Evolutionary conservation across 2,113 vertebrate species (phyloP), one percentile per base, ranked within the genome.

Genomic region (Pyxicephalus adspersus): DNA sequence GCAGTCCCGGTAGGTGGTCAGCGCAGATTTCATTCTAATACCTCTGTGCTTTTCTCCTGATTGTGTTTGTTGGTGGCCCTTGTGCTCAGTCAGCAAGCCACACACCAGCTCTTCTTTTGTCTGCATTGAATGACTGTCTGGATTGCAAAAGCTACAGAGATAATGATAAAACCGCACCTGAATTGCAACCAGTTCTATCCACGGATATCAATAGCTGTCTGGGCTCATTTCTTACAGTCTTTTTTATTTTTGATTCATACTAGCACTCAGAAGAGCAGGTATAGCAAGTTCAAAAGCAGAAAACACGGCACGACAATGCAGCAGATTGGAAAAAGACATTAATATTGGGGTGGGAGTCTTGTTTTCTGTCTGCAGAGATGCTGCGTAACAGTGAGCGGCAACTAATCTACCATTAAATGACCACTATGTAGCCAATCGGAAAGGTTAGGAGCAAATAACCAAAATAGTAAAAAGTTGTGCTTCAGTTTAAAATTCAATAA

Each of bases 61-160:
- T 67, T 67, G 45, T 51, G 54, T 45, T 79, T 68, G 77, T 29
- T 34, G n/a, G 23, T 26, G 19, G 34, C 66, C 66, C 60, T 50
- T 19, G 17, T 29, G 38, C 66, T 50, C 13, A 26, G 20, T 5
- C 26, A 63, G 15, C n/a, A 23, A 15, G 72, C 38, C 38, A n/a
- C 38, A 54, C 57, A 72, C 31, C 45, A 34, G 45, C 11, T 25
- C 18, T 16, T 57, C 61, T 64, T 45, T 81, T 81, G 78, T 81
- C 45, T 71, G 68, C 57, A 19, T 25, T 71, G 58, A 73, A 81
- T 64, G 70, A 4, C 55, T 31, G 15, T 50, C 60, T 64, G 18
- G 57, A 73, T 64, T 81, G 58, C 52, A 73, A 58, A 45, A 64
- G 19, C n/a, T 34, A 64, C 28, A 23, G 29, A 72, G 58, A 80